Conservation (phyloP, 53 echinoderm and acorn worm species). For the Arbacia lixula region DNA sequence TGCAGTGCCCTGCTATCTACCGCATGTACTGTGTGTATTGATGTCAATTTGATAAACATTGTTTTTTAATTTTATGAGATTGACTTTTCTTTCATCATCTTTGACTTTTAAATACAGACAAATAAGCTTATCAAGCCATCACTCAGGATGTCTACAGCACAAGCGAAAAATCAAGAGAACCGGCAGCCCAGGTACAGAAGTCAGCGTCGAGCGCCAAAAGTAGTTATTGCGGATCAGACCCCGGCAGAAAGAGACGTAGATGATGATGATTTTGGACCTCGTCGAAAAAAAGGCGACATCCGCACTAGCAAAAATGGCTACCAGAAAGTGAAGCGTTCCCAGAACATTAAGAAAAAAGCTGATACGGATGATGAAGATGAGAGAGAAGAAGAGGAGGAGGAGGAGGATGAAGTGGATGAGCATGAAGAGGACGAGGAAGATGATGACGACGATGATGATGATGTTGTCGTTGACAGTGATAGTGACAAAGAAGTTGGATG, state of each 20-base stretch:
- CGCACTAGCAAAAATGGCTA: not conserved
- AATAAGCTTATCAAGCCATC: no score
- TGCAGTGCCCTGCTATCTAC: no score
- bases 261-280: not conserved
- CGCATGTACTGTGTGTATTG: no score
- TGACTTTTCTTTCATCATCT: no score
- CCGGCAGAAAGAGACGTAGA: conserved; percentile 1
- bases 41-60: no score
- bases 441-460: not conserved
- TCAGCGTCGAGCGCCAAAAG: conserved; percentile 11
- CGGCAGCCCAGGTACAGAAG: conserved; percentile 32
- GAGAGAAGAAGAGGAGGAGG: conserved; percentile 5
- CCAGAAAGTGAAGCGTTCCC: not conserved
- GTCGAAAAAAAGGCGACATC: not conserved
- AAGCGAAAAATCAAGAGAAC: not conserved
- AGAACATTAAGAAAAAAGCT: not conserved
- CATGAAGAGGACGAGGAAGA: conserved; percentile 1
- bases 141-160: not conserved
- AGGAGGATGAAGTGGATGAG: conserved; percentile 2
- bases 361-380: not conserved
- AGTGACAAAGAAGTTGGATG: not conserved
- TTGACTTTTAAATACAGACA: no score
- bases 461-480: not conserved
- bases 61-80: no score
- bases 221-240: not conserved